Conservation (phyloP, 2,113 vertebrate genomes). For the Asarcornis scutulata region DNA sequence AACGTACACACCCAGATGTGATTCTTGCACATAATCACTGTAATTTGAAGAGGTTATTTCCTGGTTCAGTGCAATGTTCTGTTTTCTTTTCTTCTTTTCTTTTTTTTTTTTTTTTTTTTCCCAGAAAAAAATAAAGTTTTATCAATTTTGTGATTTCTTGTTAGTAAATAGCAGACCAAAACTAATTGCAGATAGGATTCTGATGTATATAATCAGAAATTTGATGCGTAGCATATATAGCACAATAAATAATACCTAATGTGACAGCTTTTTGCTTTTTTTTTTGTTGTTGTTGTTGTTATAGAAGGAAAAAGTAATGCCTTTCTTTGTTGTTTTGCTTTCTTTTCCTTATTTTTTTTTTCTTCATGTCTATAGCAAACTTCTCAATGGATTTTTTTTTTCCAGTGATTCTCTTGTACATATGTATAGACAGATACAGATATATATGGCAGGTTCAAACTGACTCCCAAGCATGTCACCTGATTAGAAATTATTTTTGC, state of each 20-base stretch:
- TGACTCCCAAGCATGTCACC: neutral
- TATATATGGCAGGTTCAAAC: neutral
- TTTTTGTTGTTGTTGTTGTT: neutral
- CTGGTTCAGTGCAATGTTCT: neutral
- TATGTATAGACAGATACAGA: no score
- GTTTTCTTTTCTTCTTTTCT: neutral
- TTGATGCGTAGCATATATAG: neutral
- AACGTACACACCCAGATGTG: neutral
- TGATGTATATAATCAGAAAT: neutral
- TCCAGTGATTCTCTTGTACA: neutral
- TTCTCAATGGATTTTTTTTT: neutral
- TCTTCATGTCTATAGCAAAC: neutral
- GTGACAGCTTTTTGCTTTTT: neutral
- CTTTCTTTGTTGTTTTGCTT: neutral
- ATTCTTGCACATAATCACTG: neutral
- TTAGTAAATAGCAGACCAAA: neutral
- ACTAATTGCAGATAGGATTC: neutral
- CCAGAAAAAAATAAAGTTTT: neutral
- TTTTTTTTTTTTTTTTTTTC: neutral
- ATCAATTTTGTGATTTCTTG: neutral
- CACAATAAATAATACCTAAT: neutral
- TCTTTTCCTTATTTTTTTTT: no score
- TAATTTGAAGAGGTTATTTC: neutral
- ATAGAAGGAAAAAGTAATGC: neutral
- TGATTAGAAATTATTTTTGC: slow-evolving; percentile 13